Percentiles rank a stretch among this genome's conserved stretches.
Conservation (phyloP, 2,888 invertebrate species). For the Agapetus fuscipes region DNA sequence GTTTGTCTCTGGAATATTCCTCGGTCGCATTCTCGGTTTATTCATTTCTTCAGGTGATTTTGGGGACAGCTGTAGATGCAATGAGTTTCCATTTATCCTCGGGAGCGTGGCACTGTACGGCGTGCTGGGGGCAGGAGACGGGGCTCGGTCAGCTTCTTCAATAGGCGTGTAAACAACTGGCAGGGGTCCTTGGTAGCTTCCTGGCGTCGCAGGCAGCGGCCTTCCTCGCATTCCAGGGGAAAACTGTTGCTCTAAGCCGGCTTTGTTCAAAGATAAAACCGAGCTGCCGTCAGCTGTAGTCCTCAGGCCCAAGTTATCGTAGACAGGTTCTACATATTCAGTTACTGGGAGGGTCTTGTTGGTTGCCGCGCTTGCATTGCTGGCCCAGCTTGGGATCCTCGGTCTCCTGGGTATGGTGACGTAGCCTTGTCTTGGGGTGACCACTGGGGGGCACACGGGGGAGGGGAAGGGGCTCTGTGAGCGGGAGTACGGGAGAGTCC, state of each 20-base stretch:
- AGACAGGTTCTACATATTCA: slow-evolving; percentile 64
- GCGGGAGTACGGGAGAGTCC: slow-evolving; percentile 70
- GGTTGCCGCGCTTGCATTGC: slow-evolving; percentile 45
- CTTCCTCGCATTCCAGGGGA: slow-evolving; percentile 49
- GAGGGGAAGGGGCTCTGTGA: slow-evolving; percentile 71
- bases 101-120: slow-evolving; percentile 33
- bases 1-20: slow-evolving; percentile 46
- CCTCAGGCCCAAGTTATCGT: slow-evolving; percentile 75
- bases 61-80: slow-evolving; percentile 40
- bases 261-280: slow-evolving; percentile 65
- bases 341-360: slow-evolving; percentile 41
- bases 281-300: slow-evolving; percentile 85
- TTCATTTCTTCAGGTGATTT: slow-evolving; percentile 42
- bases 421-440: slow-evolving; percentile 69
- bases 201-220: slow-evolving; percentile 55
- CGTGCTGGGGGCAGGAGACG: slow-evolving; percentile 43
- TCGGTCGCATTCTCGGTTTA: slow-evolving; percentile 34
- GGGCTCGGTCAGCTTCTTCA: slow-evolving; percentile 44
- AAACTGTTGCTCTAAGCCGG: slow-evolving; percentile 46
- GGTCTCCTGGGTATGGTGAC: slow-evolving; percentile 80
- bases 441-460: slow-evolving; percentile 50
- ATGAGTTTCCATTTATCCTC: slow-evolving; percentile 42
- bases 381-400: slow-evolving; percentile 72
- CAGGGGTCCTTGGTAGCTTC: slow-evolving; percentile 35
- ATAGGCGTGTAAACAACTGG: slow-evolving; percentile 43